Evolutionary conservation across 2,113 vertebrate genomes (phyloP).

Genomic region (Bubalus kerabau): DNA sequence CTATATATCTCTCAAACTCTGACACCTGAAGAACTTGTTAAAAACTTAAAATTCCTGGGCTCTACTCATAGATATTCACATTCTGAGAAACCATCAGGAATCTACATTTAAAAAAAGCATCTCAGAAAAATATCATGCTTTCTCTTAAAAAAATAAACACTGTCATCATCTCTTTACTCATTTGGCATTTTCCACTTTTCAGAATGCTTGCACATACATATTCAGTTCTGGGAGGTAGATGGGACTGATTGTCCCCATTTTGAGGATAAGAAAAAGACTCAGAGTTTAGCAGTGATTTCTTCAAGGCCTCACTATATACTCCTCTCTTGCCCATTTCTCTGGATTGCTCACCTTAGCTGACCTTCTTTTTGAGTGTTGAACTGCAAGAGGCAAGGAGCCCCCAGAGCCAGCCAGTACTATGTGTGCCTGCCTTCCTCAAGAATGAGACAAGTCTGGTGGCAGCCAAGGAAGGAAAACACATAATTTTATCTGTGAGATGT

Average conservation of each 20-base stretch:
- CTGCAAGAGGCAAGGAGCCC: neutral
- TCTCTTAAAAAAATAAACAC: slow-evolving; percentile 15
- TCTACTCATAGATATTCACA: neutral
- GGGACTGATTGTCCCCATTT: slow-evolving; percentile 35
- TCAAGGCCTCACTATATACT: neutral
- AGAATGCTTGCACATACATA: slow-evolving; percentile 38
- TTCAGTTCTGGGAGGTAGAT: slow-evolving; percentile 47
- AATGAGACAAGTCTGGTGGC: neutral
- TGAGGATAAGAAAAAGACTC: slow-evolving; percentile 18
- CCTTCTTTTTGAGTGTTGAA: neutral
- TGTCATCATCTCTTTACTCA: slow-evolving; percentile 22
- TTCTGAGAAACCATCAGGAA: slow-evolving; percentile 13
- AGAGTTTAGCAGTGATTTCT: slow-evolving; percentile 31
- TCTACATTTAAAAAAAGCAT: neutral
- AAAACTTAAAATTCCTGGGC: neutral
- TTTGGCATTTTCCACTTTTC: slow-evolving; percentile 38
- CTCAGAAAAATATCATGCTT: neutral
- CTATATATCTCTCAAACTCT: neutral
- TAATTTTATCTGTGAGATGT: slow-evolving; percentile 46
- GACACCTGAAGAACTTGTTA: neutral
- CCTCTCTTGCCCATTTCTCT: neutral
- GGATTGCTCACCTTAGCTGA: slow-evolving; percentile 33
- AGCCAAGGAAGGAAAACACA: neutral
- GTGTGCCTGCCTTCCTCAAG: neutral
- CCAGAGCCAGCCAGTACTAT: neutral